Conservation (phyloP, 2,888 invertebrate species). For the Limnephilus lunatus region DNA sequence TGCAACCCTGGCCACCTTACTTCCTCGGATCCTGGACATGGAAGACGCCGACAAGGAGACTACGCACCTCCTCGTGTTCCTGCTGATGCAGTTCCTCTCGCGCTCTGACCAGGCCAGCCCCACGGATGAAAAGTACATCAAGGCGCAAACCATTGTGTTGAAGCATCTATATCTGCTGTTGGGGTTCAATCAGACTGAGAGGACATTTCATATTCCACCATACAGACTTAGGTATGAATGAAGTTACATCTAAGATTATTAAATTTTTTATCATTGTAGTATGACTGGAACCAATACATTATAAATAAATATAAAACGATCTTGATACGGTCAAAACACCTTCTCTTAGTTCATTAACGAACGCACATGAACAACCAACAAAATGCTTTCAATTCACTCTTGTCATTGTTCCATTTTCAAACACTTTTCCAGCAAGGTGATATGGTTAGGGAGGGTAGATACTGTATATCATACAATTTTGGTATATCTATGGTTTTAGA, state of each 20-base stretch:
- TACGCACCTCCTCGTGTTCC: slow-evolving; percentile 93
- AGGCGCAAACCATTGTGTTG: slow-evolving; percentile 91
- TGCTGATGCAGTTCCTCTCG: slow-evolving; percentile 98
- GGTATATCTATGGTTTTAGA: too few relatives aligned
- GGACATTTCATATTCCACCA: slow-evolving; percentile 94
- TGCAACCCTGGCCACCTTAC: slow-evolving; percentile 85
- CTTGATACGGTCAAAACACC: too few relatives aligned
- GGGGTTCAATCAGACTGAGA: slow-evolving; percentile 95
- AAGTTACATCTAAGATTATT: neutral
- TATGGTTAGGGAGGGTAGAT: too few relatives aligned
- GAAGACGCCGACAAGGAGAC: slow-evolving; percentile 98
- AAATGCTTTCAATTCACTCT: too few relatives aligned
- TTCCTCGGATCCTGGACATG: slow-evolving; percentile 93
- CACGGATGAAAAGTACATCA: slow-evolving; percentile 90
- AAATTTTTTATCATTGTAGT: neutral
- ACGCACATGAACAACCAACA: too few relatives aligned
- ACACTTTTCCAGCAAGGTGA: too few relatives aligned
- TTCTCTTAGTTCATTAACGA: too few relatives aligned
- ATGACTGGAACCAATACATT: too few relatives aligned
- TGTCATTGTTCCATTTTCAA: too few relatives aligned
- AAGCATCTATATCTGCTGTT: slow-evolving; percentile 94
- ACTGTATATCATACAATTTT: too few relatives aligned
- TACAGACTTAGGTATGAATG: slow-evolving; percentile 84
- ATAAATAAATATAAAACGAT: too few relatives aligned
- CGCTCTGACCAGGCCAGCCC: slow-evolving; percentile 84